Percentiles rank a stretch among this genome's conserved stretches.
These are phyloP conservation scores for Cheilosia vernalis DNA, from an alignment of 2,888 invertebrate species.

Conservation along the genomic window DNA sequence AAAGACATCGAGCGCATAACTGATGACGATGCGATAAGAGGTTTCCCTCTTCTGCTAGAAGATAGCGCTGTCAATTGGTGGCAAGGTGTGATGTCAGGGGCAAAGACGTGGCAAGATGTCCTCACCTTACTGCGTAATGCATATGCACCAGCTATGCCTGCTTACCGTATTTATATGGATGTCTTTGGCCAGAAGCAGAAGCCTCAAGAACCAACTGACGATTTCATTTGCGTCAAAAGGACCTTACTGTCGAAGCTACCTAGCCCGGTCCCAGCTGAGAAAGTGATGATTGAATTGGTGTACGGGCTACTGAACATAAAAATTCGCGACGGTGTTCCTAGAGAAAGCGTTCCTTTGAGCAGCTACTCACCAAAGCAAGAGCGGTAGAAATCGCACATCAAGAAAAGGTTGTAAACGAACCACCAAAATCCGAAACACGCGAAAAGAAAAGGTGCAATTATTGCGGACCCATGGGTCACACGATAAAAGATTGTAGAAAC, in stretches of 20 bases:
- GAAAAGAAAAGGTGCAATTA: constrained; percentile 20
- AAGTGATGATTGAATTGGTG: constrained; percentile 24
- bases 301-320: constrained; percentile 6
- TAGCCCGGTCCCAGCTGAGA: not conserved
- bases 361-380: constrained; percentile 21
- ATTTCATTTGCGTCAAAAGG: not conserved
- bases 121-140: not conserved
- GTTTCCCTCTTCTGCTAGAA: too few species aligned
- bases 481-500: not conserved
- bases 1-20: too few species aligned
- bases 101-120: not conserved
- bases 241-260: not conserved
- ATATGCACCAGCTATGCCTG: not conserved
- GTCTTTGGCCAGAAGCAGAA: not conserved
- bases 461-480: constrained; percentile 8
- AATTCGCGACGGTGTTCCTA: constrained; percentile 21
- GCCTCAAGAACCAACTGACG: not conserved
- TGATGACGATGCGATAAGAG: too few species aligned
- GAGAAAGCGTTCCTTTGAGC: constrained; percentile 15
- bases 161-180: not conserved
- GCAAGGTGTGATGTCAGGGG: not conserved
- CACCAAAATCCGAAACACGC: not conserved
- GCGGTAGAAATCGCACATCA: constrained; percentile 3
- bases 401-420: not conserved
- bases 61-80: too few species aligned